Evolutionary conservation across 2,113 vertebrate genomes (phyloP), one percentile per base, ranked within the genome.

Genomic region (Psephotus haematonotus): DNA sequence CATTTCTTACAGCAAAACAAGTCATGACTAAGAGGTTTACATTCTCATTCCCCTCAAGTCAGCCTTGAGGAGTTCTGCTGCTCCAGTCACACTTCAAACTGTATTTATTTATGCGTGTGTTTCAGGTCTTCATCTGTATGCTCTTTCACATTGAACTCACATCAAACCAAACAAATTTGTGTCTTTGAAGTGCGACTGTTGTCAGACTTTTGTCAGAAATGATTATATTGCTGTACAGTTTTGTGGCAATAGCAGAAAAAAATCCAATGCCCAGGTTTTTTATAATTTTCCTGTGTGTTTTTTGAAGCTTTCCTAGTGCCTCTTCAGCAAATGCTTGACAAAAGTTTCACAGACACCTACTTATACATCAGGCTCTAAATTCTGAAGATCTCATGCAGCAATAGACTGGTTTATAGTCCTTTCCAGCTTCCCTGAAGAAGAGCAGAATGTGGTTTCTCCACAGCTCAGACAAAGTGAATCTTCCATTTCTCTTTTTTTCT

Each of bases 301-400:
- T 64, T 69, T 82, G 37, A 64, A 84, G 72, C 28, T 81, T 74
- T 90, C 52, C 33, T 31, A 59, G 71, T 46, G 20, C 19, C n/a
- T 89, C 76, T 86, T 81, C 35, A 67, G 31, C 28, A n/a, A 53
- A 35, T 31, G 20, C 37, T 57, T 64, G 65, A 35, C 14, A 9
- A 13, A 86, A 75, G 20, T 77, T 53, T 79, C 31, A 47, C 20
- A 35, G 35, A 47, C 24, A 35, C 33, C 6, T 86, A 39, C 28
- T 62, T 82, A 4, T 41, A 83, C 27, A 13, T 35, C 14, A 6
- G 33, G 33, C 17, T 85, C 27, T 62, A 71, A 91, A 72, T 55
- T 18, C 35, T 67, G 76, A 64, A 63, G 37, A n/a, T 29, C 7
- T 39, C 57, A 22, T 0, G 1, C 68, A 47, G 41, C 6, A 1